Base-by-base conservation (phyloP, 2,113 vertebrate species). In the Microtus richardsoni region DNA sequence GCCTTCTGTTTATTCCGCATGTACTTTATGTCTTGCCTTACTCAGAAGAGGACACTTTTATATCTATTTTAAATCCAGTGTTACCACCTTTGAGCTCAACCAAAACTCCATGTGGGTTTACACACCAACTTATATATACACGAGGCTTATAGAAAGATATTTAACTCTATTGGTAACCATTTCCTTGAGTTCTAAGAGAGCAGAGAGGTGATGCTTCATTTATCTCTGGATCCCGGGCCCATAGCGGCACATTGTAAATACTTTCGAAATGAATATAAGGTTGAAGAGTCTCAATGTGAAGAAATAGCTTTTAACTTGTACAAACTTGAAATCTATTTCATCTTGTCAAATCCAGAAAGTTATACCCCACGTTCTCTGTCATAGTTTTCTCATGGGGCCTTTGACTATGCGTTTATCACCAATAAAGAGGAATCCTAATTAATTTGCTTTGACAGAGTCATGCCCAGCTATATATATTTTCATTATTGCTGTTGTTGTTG, bases 41-140 rank as follows among this genome's bases (percentile, higher is more conserved):
- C 52, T 93, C 75, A 79, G 71, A 16, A n/a, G 5, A 41, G 87
- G 10, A 13, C 19, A 52, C 77, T 91, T 84, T 41, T 6, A 2
- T 10, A 36, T 24, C 24, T 74, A 36, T 41, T 79, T 94, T 66
- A 85, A 92, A 84, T 44, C 11, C 9, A 3, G 6, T 26, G 30
- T 60, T 26, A 49, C 14, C 5, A 60, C 26, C 7, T 52, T 16
- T 5, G 41, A 66, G 14, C 2, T 14, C n/a, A 60, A 17, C 54
- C 7, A 39, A 39, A 16, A 17, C 79, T 82, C 24, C 24, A 64
- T 39, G 54, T 47, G 9, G 12, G 19, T 73, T 83, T 54, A 22
- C 5, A 24, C 7, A 26, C 0, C 11, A 21, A 74, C 12, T 33
- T 3, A 12, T 28, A 12, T 28, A 16, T 17, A 39, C 5, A 1